These are phyloP conservation scores for Leucoma salicis DNA, from an alignment of 2,888 invertebrate genomes.

Conservation along the genomic window DNA sequence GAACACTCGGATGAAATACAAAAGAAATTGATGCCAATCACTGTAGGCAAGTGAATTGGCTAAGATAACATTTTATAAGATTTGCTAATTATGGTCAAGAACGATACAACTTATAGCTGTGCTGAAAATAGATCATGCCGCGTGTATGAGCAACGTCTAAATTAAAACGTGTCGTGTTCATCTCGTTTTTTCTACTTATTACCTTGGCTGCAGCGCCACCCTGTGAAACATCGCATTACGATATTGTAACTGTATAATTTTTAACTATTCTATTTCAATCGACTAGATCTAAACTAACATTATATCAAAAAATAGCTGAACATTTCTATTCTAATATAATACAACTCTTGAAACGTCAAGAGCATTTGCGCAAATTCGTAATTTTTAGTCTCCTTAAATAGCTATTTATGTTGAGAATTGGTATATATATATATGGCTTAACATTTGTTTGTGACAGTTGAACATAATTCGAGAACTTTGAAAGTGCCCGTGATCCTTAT, in stretches of 20 bases:
- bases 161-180: slow-evolving; percentile 46
- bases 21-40: slow-evolving; percentile 30
- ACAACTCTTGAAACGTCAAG: background rate
- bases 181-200: slow-evolving; percentile 48
- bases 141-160: slow-evolving; percentile 51
- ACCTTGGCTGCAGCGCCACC: slow-evolving; percentile 78
- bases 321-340: too few relatives aligned
- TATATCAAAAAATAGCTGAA: too few relatives aligned
- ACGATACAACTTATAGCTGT: slow-evolving; percentile 49
- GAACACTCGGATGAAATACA: slow-evolving; percentile 23
- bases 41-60: slow-evolving; percentile 30
- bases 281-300: too few relatives aligned
- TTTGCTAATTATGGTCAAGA: slow-evolving; percentile 39
- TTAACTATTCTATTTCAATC: background rate
- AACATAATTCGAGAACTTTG: slow-evolving; percentile 6
- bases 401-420: slow-evolving; percentile 4
- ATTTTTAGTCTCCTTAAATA: too few relatives aligned
- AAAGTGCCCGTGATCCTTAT: slow-evolving; percentile 1
- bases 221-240: slow-evolving; percentile 63
- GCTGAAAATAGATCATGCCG: slow-evolving; percentile 61
- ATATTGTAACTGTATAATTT: slow-evolving; percentile 40
- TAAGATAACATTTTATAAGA: slow-evolving; percentile 36
- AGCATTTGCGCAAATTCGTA: slow-evolving; percentile 9
- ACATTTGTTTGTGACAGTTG: slow-evolving; percentile 9
- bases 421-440: slow-evolving; percentile 7